Evolutionary conservation across 2,888 invertebrate species (phyloP).

Genomic region (Entomobrya multifasciata): DNA sequence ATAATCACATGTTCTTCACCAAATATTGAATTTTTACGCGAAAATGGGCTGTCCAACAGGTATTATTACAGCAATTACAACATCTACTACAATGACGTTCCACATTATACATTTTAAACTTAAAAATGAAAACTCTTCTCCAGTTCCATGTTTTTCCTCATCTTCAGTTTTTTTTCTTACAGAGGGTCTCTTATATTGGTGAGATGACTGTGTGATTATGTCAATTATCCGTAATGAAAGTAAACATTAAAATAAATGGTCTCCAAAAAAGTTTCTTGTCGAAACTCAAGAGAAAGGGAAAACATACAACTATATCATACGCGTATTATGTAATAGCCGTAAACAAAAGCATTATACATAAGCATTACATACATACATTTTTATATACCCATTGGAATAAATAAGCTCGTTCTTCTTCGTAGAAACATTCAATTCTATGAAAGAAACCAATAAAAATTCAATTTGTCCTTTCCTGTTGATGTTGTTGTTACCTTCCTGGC

Average conservation of each 20-base stretch:
- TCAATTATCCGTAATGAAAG: constrained; percentile 70
- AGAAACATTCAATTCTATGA: constrained; percentile 19
- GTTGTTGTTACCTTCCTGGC: constrained; percentile 12
- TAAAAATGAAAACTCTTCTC: not conserved
- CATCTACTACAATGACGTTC: not conserved
- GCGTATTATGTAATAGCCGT: not conserved
- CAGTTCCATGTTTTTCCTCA: not conserved
- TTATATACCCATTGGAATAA: constrained; percentile 11
- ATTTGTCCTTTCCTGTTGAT: constrained; percentile 58
- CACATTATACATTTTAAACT: not conserved
- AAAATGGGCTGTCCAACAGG: constrained; percentile 24
- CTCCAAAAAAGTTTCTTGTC: not conserved
- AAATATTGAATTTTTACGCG: constrained; percentile 66
- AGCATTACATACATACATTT: not conserved
- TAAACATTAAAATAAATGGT: constrained; percentile 70
- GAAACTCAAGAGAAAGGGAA: constrained; percentile 24
- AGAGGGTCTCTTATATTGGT: not conserved
- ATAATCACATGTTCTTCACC: constrained; percentile 37
- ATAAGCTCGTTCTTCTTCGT: not conserved
- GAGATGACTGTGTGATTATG: constrained; percentile 62
- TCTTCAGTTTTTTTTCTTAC: not conserved
- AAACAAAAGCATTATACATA: constrained; percentile 37
- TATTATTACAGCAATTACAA: not conserved
- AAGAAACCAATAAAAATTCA: constrained; percentile 69
- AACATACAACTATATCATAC: constrained; percentile 27